These are phyloP conservation scores for Drosophila serrata DNA, from an alignment of 1,140 invertebrate species.

Conservation along the genomic window DNA sequence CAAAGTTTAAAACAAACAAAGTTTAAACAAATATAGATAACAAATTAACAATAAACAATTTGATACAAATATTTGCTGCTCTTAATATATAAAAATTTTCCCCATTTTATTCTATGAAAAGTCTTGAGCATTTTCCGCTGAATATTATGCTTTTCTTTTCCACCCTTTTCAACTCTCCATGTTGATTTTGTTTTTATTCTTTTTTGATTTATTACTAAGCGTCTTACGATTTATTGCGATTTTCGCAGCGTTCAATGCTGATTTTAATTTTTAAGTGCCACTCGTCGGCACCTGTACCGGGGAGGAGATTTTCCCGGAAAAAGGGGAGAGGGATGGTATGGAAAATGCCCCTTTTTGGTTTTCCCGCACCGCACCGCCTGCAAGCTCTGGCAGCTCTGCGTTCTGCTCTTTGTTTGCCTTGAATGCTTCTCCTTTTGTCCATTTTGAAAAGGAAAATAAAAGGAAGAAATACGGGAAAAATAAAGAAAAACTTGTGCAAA, in stretches of 20 bases:
- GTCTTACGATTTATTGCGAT: slow-evolving; percentile 35
- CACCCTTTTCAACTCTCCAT: not conserved
- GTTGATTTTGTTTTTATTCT: not conserved
- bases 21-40: too few relatives aligned
- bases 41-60: too few relatives aligned
- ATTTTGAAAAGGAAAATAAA: slow-evolving; percentile 37
- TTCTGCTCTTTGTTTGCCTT: slow-evolving; percentile 27
- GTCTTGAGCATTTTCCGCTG: not conserved
- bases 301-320: slow-evolving; percentile 11
- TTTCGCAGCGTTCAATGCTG: slow-evolving; percentile 20
- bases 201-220: slow-evolving; percentile 24
- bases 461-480: slow-evolving; percentile 19
- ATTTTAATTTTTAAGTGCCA: slow-evolving; percentile 53
- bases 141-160: not conserved
- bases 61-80: too few relatives aligned
- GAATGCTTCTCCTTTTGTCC: slow-evolving; percentile 44
- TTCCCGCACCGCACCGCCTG: not conserved
- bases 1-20: too few relatives aligned
- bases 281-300: slow-evolving; percentile 28
- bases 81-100: not conserved
- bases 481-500: slow-evolving; percentile 57
- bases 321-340: not conserved
- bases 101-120: not conserved
- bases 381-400: not conserved
- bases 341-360: slow-evolving; percentile 19